Evolutionary conservation across 2,797 vertebrate species (phyloP).

Genomic region (Halcyon leucocephala): DNA sequence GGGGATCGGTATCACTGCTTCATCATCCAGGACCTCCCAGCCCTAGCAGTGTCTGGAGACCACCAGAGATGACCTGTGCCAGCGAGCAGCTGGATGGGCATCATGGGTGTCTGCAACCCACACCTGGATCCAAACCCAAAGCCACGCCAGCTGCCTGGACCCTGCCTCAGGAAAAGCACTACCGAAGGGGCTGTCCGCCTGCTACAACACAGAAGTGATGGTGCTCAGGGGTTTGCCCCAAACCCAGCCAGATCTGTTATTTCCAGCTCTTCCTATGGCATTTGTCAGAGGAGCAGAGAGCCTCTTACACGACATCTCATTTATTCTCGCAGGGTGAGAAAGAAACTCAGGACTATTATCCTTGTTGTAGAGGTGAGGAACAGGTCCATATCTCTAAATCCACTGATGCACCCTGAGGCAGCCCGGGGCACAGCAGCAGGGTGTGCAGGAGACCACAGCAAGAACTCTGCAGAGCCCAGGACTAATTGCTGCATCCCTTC

Average conservation of each 20-base stretch:
- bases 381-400: neutral
- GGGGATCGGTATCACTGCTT: neutral
- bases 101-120: neutral
- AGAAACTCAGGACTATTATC: neutral
- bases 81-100: neutral
- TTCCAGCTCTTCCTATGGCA: neutral
- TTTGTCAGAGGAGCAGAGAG: neutral
- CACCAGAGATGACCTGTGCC: rapidly evolving
- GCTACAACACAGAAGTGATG: neutral
- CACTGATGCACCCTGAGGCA: neutral
- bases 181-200: neutral
- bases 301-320: neutral
- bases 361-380: neutral
- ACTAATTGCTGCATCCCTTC: neutral
- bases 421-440: rapidly evolving
- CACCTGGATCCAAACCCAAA: neutral
- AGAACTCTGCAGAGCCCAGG: neutral
- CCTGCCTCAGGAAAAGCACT: neutral
- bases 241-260: neutral
- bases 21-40: neutral
- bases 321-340: neutral
- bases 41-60: neutral
- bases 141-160: neutral
- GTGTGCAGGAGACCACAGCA: rapidly evolving
- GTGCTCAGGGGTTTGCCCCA: neutral